Base-by-base conservation (phyloP, 1,140 invertebrate species). In the Aphelenchoides besseyi region DNA sequence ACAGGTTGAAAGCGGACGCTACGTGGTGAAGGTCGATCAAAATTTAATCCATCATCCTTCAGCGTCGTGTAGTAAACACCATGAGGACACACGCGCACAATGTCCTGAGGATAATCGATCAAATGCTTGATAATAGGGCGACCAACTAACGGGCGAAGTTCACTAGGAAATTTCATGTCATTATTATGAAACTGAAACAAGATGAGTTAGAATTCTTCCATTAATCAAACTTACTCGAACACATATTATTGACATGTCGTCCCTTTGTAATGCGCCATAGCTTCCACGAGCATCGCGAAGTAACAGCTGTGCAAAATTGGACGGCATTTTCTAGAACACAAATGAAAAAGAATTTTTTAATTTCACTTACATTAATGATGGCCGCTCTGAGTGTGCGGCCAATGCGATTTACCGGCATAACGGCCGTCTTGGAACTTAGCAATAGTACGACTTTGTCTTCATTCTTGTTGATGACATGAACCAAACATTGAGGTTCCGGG, bases 361-460 rank as follows among this genome's bases (percentile, higher is more conserved):
- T 18, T 12, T 66, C 33, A 18, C 2, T 33, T 33, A n/a, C 36
- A 33, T 1, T 16, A 33, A 12, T 53, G 28, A 16, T 37, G 12
- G 9, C 30, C 30, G 12, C 36, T 26, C 30, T 66, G 28, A 16
- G 63, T n/a, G n/a, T n/a, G n/a, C n/a, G n/a, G n/a, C n/a, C 63
- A 53, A 66, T 66, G 16, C 26, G 12, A n/a, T 16, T 12, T 12
- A 33, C 30, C 12, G 30, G 30, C 30, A 66, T 29, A 32, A 66
- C 63, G 30, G n/a, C n/a, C 28, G 59, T 36, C 41, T 48, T 12
- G 12, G 23, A 48, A 16, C 23, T 48, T 12, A 48, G 41, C 41
- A 48, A 48, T 48, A 66, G 3, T 0, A 66, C 16, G 12, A 66
- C 9, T 16, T 66, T 33, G n/a, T 66, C 36, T 16, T 66, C 63